A percentile compares a stretch with the other conserved stretches of the same genome.
Evolutionary conservation across 2,888 invertebrate species (phyloP).

Genomic region (Tyria jacobaeae): DNA sequence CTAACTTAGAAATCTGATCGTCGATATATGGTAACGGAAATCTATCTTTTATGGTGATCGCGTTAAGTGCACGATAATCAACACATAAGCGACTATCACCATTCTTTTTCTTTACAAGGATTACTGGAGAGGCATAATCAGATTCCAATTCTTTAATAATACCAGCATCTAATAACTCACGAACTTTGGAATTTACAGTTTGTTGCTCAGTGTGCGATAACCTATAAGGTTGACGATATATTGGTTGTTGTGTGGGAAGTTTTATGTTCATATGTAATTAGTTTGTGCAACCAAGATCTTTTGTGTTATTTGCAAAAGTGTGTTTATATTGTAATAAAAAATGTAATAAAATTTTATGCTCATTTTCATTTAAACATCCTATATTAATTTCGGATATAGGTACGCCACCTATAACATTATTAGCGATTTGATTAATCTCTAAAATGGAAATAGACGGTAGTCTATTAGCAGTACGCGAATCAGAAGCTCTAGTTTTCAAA

Average conservation of each 20-base stretch:
- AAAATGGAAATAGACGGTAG: too few species aligned
- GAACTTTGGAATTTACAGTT: neutral
- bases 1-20: constrained; percentile 16
- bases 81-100: constrained; percentile 41
- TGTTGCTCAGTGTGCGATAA: constrained; percentile 1
- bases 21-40: constrained; percentile 48
- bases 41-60: constrained; percentile 43
- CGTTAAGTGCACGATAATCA: constrained; percentile 45
- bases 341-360: constrained; percentile 3
- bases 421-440: too few species aligned
- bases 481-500: neutral
- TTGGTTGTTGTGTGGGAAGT: constrained; percentile 24
- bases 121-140: constrained; percentile 41
- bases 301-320: constrained; percentile 35
- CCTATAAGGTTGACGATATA: neutral
- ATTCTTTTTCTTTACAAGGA: constrained; percentile 46
- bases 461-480: too few species aligned
- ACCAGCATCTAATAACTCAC: constrained; percentile 31
- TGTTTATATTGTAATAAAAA: constrained; percentile 23
- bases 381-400: neutral
- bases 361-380: constrained; percentile 4
- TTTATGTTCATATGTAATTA: constrained; percentile 1
- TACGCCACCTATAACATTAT: too few species aligned
- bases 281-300: constrained; percentile 38
- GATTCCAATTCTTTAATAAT: constrained; percentile 46